These are phyloP conservation scores for Meloidogyne floridensis DNA, from an alignment of 1,140 invertebrate species.

Conservation along the genomic window DNA sequence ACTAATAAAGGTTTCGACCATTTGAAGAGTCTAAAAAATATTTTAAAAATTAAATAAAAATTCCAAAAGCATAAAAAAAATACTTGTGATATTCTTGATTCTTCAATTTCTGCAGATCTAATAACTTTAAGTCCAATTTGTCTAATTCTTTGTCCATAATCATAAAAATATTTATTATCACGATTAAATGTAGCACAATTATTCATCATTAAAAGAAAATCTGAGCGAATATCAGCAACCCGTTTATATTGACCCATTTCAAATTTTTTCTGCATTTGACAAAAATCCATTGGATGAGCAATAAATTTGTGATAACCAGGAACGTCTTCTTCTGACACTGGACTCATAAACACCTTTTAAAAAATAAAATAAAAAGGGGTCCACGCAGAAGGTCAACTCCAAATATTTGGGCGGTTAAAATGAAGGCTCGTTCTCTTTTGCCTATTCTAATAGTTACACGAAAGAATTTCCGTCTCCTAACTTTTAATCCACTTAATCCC, in stretches of 20 bases:
- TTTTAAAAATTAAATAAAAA: neutral
- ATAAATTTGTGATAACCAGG: conserved; percentile 44
- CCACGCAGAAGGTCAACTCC: no score
- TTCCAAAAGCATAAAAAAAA: neutral
- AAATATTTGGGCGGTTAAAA: no score
- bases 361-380: neutral
- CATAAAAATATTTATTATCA: conserved; percentile 35
- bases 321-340: conserved; percentile 47
- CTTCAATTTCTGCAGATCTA: conserved; percentile 41
- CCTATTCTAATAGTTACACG: no score
- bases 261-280: conserved; percentile 32
- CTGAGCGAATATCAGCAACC: conserved; percentile 37
- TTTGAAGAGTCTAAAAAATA: conserved; percentile 9
- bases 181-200: conserved; percentile 48
- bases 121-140: conserved; percentile 38
- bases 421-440: no score
- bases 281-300: conserved; percentile 45
- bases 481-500: no score
- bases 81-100: conserved; percentile 31
- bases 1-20: conserved; percentile 4
- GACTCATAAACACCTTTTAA: conserved; percentile 44
- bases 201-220: conserved; percentile 48
- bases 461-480: no score
- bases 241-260: conserved; percentile 41
- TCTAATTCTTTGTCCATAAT: conserved; percentile 38